phyloP scores from a whole-genome alignment of 2,888 invertebrate species.

The Drosophila hawaiiensis region DNA sequence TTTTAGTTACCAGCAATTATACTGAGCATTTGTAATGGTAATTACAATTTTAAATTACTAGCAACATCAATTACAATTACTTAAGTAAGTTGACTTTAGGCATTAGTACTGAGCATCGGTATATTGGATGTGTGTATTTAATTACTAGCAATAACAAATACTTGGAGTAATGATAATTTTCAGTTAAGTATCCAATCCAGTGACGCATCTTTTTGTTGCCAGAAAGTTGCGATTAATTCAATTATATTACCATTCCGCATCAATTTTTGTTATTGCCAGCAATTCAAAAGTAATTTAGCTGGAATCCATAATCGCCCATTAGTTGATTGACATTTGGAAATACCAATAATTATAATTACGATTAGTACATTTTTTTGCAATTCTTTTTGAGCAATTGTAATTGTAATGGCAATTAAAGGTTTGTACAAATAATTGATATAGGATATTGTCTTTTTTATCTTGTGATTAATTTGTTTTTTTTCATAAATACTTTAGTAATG shows the following conservation, averaged over 20 bases:
- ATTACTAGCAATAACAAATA: conserved; percentile 2
- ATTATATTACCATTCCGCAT: neutral
- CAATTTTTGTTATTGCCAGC: neutral
- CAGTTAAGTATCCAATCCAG: neutral
- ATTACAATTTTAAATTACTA: conserved; percentile 8
- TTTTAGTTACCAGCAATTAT: conserved; percentile 12
- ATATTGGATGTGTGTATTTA: neutral
- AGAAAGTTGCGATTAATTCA: neutral
- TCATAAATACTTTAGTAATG: neutral
- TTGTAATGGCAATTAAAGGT: conserved; percentile 9
- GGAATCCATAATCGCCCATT: conserved; percentile 1
- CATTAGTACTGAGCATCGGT: neutral
- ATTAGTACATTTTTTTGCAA: neutral
- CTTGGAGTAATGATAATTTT: neutral
- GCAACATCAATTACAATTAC: neutral
- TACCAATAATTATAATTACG: neutral
- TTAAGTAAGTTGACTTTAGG: conserved; percentile 2
- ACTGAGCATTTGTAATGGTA: conserved; percentile 10
- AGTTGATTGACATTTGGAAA: conserved; percentile 5
- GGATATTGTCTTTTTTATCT: conserved; percentile 2
- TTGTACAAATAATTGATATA: conserved; percentile 4
- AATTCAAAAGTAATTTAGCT: conserved; percentile 5
- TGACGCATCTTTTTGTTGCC: conserved; percentile 1
- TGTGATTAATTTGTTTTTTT: neutral
- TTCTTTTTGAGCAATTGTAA: conserved; percentile 5